Conservation (phyloP, 2,888 invertebrate genomes). For the Cryptus viduatorius region DNA sequence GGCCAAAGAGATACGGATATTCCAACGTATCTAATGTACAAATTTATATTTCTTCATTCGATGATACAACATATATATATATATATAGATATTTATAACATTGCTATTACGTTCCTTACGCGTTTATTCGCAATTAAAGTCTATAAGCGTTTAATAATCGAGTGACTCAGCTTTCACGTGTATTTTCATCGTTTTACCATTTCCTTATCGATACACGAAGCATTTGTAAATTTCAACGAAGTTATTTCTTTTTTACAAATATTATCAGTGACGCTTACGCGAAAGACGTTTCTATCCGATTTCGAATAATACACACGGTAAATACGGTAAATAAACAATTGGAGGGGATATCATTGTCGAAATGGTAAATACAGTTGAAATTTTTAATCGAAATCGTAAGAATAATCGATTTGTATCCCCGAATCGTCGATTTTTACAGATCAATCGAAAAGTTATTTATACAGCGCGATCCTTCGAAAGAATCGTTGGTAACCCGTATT, state of each 20-base stretch:
- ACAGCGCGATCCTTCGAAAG: background rate
- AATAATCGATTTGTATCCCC: background rate
- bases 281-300: conserved; percentile 2
- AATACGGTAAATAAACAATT: conserved; percentile 39
- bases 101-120: conserved; percentile 25
- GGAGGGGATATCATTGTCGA: background rate
- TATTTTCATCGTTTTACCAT: background rate
- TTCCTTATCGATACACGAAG: background rate
- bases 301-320: conserved; percentile 16
- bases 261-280: background rate
- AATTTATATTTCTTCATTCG: conserved; percentile 41
- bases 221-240: conserved; percentile 1
- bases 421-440: background rate
- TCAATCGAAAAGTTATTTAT: conserved; percentile 20
- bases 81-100: conserved; percentile 42
- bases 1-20: background rate
- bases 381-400: conserved; percentile 10
- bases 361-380: conserved; percentile 24
- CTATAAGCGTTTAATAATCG: conserved; percentile 43
- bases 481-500: background rate
- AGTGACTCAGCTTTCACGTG: background rate
- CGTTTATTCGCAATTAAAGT: conserved; percentile 9
- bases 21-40: conserved; percentile 44
- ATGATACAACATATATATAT: conserved; percentile 28
- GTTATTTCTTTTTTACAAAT: background rate